A percentile compares a stretch with the other conserved stretches of the same genome.
phyloP scores from a whole-genome alignment of 2,113 vertebrate species.

The pig (Sus scrofa) region T2T-Sscrofa CM000826.6:94284001-94284500 shows the following conservation, averaged over 20 bases:
- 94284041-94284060: not conserved
- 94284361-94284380: too few relatives aligned
- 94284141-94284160: not conserved
- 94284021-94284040: not conserved
- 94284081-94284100: not conserved
- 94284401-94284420: not conserved
- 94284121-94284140: not conserved
- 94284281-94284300: not conserved
- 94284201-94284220: not conserved
- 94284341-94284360: not conserved
- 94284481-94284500: conserved; percentile 20
- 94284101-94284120: not conserved
- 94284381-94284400: not conserved
- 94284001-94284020: conserved; percentile 20
- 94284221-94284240: not conserved
- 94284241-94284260: not conserved
- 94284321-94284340: conserved; percentile 38
- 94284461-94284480: conserved; percentile 28
- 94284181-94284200: not conserved
- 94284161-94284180: not conserved
- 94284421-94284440: not conserved
- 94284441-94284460: not conserved
- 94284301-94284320: not conserved
- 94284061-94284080: not conserved
- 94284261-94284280: not conserved